These are phyloP conservation scores for Meandrina meandrites DNA, from an alignment of 92 coral and sea anemone genomes.

Conservation along the genomic window DNA sequence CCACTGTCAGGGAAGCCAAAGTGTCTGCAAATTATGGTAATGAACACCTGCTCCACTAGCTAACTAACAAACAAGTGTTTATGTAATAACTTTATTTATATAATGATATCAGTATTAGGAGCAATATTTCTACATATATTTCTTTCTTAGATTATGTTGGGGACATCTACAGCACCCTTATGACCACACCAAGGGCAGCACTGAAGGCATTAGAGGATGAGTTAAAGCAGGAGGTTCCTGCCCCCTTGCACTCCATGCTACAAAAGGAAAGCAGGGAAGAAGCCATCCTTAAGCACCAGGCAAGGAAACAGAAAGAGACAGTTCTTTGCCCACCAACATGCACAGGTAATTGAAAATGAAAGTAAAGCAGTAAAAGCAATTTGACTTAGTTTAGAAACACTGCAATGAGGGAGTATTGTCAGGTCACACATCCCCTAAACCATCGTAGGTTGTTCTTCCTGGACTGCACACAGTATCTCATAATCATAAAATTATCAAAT, in stretches of 20 bases:
- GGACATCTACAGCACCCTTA: slow-evolving; percentile 37
- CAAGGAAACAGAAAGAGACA: slow-evolving; percentile 36
- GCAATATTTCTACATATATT: background rate
- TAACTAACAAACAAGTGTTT: no score
- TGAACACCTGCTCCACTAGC: background rate
- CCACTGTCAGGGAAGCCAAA: slow-evolving; percentile 33
- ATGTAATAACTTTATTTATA: no score
- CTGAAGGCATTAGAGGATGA: slow-evolving; percentile 33
- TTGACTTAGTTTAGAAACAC: no score
- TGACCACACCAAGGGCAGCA: slow-evolving; percentile 25
- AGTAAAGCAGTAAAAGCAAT: background rate
- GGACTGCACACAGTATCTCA: background rate
- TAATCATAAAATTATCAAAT: background rate
- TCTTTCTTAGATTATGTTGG: slow-evolving; percentile 48
- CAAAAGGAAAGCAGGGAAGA: slow-evolving; percentile 34
- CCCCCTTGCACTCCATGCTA: slow-evolving; percentile 41
- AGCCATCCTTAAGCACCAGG: slow-evolving; percentile 26
- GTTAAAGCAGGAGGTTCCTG: slow-evolving; percentile 40
- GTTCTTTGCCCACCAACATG: slow-evolving; percentile 46
- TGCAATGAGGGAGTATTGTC: no score
- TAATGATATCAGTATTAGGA: no score
- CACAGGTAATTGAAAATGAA: background rate
- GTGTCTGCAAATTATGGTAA: slow-evolving; percentile 38
- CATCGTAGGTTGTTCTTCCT: no score
- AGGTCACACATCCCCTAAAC: no score